Evolutionary conservation across 2,113 vertebrate genomes (phyloP), one percentile per base, ranked within the genome.

Genomic region (Phycodurus eques): DNA sequence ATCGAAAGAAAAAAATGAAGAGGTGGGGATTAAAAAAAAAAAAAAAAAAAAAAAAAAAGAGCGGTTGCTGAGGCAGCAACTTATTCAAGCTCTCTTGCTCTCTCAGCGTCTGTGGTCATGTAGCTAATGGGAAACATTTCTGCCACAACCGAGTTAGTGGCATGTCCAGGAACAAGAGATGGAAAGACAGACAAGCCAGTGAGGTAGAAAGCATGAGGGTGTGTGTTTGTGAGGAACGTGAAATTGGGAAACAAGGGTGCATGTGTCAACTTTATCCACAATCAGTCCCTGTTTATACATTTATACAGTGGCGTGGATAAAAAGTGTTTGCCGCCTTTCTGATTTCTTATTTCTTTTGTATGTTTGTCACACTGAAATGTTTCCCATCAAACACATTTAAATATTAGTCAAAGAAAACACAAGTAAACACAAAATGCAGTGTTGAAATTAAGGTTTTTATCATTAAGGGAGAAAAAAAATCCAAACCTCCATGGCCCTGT

Each of bases 101-200:
- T 77, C 63, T 73, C 70, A 88, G 84, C 83, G 86, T 92, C 89
- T 92, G 90, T 91, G 92, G 91, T 93, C 84, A 77, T 81, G 85
- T 77, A 89, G 90, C 84, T 93, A 94, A 93, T 92, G 88, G 84
- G 86, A 94, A 95, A 89, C 92, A 93, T 93, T 91, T 92, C 88
- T 82, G 72, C 87, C 79, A 84, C 51, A 76, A 80, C 75, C 71
- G 78, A 89, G 89, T 89, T 71, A 72, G 60, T 81, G 78, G 75
- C 73, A 68, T 77, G 79, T 74, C 78, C 70, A 87, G 80, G 78
- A 87, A 85, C 71, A 85, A 85, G 80, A 71, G 72, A 79, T 87
- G 87, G 81, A 83, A 86, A 88, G 86, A 84, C 76, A 87, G 79
- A 72, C 75, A 80, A 39, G 47, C 63, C 61, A 72, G 66, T 72